Percentiles rank a stretch among this genome's conserved stretches.
These are phyloP conservation scores for Nothobranchius kuhntae DNA, from an alignment of 2,113 vertebrate genomes.

Conservation along the genomic window DNA sequence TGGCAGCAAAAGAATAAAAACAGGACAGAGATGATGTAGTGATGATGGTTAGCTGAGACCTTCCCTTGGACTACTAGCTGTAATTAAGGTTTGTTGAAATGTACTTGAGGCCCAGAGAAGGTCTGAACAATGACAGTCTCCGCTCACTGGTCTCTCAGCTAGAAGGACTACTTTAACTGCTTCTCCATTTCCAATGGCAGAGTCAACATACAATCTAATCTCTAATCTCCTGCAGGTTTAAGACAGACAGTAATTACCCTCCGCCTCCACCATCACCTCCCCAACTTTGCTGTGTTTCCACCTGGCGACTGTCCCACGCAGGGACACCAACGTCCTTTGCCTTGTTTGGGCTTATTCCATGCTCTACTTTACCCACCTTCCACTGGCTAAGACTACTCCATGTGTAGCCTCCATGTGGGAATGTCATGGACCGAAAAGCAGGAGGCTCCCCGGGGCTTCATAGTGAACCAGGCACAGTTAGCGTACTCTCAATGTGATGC, in stretches of 20 bases:
- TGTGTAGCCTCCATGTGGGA: conserved; percentile 49
- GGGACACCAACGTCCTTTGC: conserved; percentile 53
- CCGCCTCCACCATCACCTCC: conserved; percentile 40
- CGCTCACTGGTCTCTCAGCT: conserved; percentile 40
- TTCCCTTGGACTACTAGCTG: conserved; percentile 15
- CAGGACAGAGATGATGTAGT: too few relatives aligned
- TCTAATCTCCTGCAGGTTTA: conserved; percentile 71
- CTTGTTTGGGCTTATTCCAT: conserved; percentile 43
- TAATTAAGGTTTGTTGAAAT: conserved; percentile 4
- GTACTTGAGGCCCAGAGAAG: conserved; percentile 15
- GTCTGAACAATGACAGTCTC: conserved; percentile 54
- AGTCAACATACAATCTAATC: conserved; percentile 58
- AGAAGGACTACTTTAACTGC: conserved; percentile 62
- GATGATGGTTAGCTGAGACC: too few relatives aligned
- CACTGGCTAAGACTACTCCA: conserved; percentile 51
- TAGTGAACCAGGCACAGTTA: conserved; percentile 40
- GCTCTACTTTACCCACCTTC: conserved; percentile 41
- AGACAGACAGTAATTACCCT: conserved; percentile 72
- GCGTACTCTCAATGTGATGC: conserved; percentile 55
- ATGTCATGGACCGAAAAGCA: conserved; percentile 56
- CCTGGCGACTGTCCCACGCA: conserved; percentile 34
- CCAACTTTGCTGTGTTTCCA: conserved; percentile 57
- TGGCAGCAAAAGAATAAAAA: too few relatives aligned
- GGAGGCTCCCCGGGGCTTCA: conserved; percentile 52
- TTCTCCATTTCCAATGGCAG: conserved; percentile 50